These are phyloP conservation scores for Masnerella sp. DNA, from an alignment of 2,888 invertebrate genomes.

Conservation along the genomic window DNA sequence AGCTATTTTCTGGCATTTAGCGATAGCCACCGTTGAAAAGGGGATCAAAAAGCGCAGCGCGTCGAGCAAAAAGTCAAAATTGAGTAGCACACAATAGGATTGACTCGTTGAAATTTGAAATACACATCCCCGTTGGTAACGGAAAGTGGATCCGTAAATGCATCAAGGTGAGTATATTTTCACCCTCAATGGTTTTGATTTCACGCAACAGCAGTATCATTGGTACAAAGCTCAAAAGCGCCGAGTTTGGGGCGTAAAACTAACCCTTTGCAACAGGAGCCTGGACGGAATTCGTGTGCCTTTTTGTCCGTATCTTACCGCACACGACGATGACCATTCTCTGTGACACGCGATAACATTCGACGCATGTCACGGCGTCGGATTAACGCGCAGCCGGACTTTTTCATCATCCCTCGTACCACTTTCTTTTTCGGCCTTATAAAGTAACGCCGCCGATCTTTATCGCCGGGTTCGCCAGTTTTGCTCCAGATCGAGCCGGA, in stretches of 20 bases:
- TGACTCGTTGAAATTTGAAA: neutral
- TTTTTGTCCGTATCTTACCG: slow-evolving; percentile 38
- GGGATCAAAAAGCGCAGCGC: too few relatives aligned
- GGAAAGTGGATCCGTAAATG: slow-evolving; percentile 34
- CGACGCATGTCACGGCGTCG: slow-evolving; percentile 17
- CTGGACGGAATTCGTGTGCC: slow-evolving; percentile 40
- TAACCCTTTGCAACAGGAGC: slow-evolving; percentile 57
- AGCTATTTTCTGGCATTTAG: too few relatives aligned
- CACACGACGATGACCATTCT: slow-evolving; percentile 53
- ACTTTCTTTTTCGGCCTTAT: neutral
- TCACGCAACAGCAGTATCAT: slow-evolving; percentile 59
- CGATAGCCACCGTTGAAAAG: too few relatives aligned
- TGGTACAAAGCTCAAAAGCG: slow-evolving; percentile 53
- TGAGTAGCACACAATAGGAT: too few relatives aligned
- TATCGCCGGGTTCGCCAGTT: too few relatives aligned
- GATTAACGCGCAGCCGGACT: slow-evolving; percentile 17
- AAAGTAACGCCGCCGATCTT: neutral
- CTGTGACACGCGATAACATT: slow-evolving; percentile 59
- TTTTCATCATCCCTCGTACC: neutral
- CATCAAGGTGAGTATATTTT: slow-evolving; percentile 34
- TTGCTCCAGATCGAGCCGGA: too few relatives aligned
- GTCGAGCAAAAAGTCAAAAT: slow-evolving; percentile 22
- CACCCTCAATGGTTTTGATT: slow-evolving; percentile 56
- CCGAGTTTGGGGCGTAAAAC: slow-evolving; percentile 19
- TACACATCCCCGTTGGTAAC: neutral